Conservation (phyloP, 2,888 invertebrate species). For the Cremastobaeus sp. region DNA sequence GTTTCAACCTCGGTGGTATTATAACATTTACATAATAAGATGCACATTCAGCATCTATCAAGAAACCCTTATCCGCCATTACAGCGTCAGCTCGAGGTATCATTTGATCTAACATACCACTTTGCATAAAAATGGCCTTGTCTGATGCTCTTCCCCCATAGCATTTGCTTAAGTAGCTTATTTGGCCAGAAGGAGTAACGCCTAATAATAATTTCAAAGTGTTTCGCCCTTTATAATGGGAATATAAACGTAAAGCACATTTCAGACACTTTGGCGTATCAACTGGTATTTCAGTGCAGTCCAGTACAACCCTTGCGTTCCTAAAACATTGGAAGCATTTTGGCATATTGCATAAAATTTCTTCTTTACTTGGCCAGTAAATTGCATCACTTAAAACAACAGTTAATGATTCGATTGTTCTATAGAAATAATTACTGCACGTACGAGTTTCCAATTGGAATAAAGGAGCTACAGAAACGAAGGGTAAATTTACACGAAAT, state of each 20-base stretch:
- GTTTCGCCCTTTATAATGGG: conserved; percentile 52
- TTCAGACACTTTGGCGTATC: conserved; percentile 48
- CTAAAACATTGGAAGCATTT: conserved; percentile 41
- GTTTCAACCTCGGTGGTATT: conserved; percentile 50
- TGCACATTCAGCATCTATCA: conserved; percentile 51
- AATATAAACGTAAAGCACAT: conserved; percentile 53
- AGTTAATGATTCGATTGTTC: too few relatives aligned
- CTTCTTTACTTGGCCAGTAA: conserved; percentile 52
- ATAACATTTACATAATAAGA: conserved; percentile 53
- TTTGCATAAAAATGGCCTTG: conserved; percentile 51
- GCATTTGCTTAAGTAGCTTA: conserved; percentile 54
- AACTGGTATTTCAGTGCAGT: conserved; percentile 56
- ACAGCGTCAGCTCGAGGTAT: conserved; percentile 44
- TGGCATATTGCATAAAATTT: conserved; percentile 44
- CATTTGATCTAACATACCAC: conserved; percentile 40
- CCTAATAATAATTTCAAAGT: conserved; percentile 59
- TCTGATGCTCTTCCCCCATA: conserved; percentile 59
- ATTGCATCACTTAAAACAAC: too few relatives aligned
- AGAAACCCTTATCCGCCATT: conserved; percentile 61
- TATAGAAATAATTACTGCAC: too few relatives aligned
- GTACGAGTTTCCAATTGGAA: too few relatives aligned
- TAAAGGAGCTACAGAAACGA: too few relatives aligned
- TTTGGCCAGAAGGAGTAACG: conserved; percentile 54
- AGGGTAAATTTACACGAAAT: too few relatives aligned
- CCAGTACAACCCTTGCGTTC: conserved; percentile 46